Evolutionary conservation across 2,888 invertebrate genomes (phyloP).

Genomic region (Pandemis heparana): DNA sequence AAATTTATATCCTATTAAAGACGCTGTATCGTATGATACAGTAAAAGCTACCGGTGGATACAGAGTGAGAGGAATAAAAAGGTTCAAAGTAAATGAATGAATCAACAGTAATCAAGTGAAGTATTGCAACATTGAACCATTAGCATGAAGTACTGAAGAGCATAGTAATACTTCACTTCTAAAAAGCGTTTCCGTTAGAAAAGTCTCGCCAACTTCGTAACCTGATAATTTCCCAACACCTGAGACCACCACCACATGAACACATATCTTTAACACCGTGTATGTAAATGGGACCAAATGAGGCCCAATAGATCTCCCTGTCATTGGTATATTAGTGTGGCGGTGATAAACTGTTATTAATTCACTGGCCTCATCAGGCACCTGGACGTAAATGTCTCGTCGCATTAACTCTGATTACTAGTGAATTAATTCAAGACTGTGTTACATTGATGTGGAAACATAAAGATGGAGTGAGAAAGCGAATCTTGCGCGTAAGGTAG

Average conservation of each 20-base stretch:
- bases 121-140: no score
- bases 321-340: constrained; percentile 63
- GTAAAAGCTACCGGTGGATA: constrained; percentile 33
- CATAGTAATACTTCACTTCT: not conserved
- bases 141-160: not conserved
- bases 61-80: constrained; percentile 2
- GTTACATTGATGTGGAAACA: not conserved
- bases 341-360: constrained; percentile 74
- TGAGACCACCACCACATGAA: constrained; percentile 30
- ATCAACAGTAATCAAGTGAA: constrained; percentile 2
- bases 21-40: constrained; percentile 44
- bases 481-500: not conserved
- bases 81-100: constrained; percentile 6
- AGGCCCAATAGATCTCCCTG: constrained; percentile 56
- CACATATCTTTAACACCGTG: constrained; percentile 42
- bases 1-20: constrained; percentile 49
- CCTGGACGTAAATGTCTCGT: constrained; percentile 66
- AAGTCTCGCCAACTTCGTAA: not conserved
- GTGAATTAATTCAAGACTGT: constrained; percentile 48
- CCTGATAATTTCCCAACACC: constrained; percentile 19
- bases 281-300: constrained; percentile 47
- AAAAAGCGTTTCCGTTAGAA: not conserved
- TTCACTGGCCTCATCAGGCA: constrained; percentile 62
- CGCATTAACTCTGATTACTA: constrained; percentile 62
- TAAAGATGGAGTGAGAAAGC: not conserved